A percentile compares a stretch with the other conserved stretches of the same genome.
Conservation (phyloP, 2,113 vertebrate species). For the Theropithecus gelada region DNA sequence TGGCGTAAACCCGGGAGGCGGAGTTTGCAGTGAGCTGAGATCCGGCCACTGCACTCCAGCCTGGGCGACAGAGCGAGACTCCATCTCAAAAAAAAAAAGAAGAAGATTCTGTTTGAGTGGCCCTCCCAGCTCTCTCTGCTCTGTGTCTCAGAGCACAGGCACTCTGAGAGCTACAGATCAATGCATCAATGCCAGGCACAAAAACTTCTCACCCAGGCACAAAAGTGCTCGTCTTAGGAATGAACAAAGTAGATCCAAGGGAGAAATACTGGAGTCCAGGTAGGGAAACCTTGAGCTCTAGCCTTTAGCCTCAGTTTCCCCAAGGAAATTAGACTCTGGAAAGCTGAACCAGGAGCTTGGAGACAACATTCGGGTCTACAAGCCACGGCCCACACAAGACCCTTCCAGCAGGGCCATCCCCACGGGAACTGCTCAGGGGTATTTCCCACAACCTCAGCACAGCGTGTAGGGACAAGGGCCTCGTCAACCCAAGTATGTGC, state of each 20-base stretch:
- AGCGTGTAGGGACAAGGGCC: neutral
- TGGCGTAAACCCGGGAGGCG: no score
- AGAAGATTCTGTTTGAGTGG: neutral
- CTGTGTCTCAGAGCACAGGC: neutral
- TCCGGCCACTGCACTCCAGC: no score
- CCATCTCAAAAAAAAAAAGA: no score
- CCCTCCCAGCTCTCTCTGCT: neutral
- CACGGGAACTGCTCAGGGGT: neutral
- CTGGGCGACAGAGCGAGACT: no score
- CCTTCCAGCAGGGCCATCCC: neutral
- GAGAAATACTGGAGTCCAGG: neutral
- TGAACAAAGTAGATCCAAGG: neutral
- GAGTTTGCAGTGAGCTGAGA: no score
- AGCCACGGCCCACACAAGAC: neutral
- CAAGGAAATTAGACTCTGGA: neutral
- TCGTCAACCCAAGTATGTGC: neutral
- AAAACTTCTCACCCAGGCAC: neutral
- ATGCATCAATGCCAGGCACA: neutral
- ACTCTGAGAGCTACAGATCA: neutral
- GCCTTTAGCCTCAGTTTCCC: neutral
- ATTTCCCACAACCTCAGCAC: neutral
- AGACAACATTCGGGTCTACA: accelerated
- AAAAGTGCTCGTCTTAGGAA: neutral
- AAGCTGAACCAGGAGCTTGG: neutral
- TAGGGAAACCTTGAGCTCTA: neutral